A percentile compares a stretch with the other conserved stretches of the same genome.
Evolutionary conservation across 2,113 vertebrate genomes (phyloP).

Genomic region (Gymnogyps californianus): DNA sequence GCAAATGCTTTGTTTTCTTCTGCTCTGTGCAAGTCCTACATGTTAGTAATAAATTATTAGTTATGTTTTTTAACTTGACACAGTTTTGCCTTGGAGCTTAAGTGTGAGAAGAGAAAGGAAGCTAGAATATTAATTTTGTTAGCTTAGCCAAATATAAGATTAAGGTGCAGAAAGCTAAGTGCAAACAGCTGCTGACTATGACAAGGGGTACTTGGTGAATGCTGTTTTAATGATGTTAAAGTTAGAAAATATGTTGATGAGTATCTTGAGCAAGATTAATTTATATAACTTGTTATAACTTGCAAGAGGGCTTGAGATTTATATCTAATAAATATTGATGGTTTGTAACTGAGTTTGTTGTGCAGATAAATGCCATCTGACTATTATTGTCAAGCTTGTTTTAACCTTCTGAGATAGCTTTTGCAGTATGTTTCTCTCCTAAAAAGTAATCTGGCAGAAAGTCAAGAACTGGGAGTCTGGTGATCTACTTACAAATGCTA

Average conservation of each 20-base stretch:
- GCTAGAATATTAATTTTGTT: neutral
- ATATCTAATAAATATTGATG: slow-evolving; percentile 48
- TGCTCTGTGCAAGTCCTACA: neutral
- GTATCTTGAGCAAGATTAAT: slow-evolving; percentile 21
- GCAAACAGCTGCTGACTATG: neutral
- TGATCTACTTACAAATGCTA: neutral
- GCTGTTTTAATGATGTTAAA: neutral
- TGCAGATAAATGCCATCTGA: slow-evolving; percentile 13
- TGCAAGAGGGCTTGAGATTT: slow-evolving; percentile 10
- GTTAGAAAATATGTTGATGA: slow-evolving; percentile 13
- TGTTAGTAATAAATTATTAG: neutral
- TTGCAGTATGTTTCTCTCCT: too few species aligned
- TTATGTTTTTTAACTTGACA: neutral
- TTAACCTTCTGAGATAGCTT: slow-evolving; percentile 8
- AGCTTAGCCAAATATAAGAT: neutral
- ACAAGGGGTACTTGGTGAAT: neutral
- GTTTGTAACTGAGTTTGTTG: slow-evolving; percentile 29
- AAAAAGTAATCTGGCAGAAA: neutral
- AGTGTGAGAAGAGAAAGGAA: neutral
- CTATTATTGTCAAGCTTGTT: neutral
- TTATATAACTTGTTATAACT: slow-evolving; percentile 23
- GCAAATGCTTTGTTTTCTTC: neutral
- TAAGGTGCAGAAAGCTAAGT: slow-evolving; percentile 3
- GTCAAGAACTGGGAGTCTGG: neutral
- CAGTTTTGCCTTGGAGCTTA: neutral